Percentiles rank a stretch among this genome's conserved stretches.
phyloP scores from a whole-genome alignment of 1,140 invertebrate species.

The Parasteatoda tepidariorum region DNA sequence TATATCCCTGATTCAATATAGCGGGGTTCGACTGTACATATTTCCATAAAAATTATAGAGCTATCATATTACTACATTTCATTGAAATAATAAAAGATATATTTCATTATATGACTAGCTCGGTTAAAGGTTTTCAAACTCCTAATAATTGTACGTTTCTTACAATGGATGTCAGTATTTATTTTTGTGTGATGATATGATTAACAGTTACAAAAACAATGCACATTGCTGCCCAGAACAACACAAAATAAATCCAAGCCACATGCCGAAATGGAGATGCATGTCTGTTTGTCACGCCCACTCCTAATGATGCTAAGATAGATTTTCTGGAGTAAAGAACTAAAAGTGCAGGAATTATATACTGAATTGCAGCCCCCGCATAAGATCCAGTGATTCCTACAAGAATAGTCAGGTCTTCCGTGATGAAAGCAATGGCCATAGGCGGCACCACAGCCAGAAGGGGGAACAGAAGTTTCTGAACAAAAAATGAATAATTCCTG shows the following conservation, averaged over 20 bases:
- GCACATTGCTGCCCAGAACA: slow-evolving; percentile 85
- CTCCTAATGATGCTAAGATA: slow-evolving; percentile 71
- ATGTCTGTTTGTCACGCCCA: slow-evolving; percentile 78
- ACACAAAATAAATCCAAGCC: slow-evolving; percentile 82
- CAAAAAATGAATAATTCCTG: slow-evolving; percentile 64
- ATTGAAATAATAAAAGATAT: too few relatives aligned
- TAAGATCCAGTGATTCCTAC: slow-evolving; percentile 88
- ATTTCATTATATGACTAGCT: too few relatives aligned
- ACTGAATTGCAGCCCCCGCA: slow-evolving; percentile 94
- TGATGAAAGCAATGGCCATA: slow-evolving; percentile 82
- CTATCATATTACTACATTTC: too few relatives aligned
- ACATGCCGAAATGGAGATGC: slow-evolving; percentile 83
- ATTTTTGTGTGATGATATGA: slow-evolving; percentile 67
- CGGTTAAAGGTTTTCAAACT: too few relatives aligned
- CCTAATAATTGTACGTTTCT: too few relatives aligned
- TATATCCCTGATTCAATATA: too few relatives aligned
- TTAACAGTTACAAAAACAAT: slow-evolving; percentile 83
- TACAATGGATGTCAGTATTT: too few relatives aligned
- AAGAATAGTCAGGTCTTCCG: slow-evolving; percentile 80
- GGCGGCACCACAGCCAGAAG: slow-evolving; percentile 87
- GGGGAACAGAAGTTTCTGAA: slow-evolving; percentile 72
- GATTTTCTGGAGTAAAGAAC: slow-evolving; percentile 80
- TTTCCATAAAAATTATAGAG: too few relatives aligned
- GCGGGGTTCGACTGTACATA: too few relatives aligned
- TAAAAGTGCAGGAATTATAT: slow-evolving; percentile 89